Conservation (phyloP, 2,888 invertebrate species). For the Microctonus aethiopoides region DNA sequence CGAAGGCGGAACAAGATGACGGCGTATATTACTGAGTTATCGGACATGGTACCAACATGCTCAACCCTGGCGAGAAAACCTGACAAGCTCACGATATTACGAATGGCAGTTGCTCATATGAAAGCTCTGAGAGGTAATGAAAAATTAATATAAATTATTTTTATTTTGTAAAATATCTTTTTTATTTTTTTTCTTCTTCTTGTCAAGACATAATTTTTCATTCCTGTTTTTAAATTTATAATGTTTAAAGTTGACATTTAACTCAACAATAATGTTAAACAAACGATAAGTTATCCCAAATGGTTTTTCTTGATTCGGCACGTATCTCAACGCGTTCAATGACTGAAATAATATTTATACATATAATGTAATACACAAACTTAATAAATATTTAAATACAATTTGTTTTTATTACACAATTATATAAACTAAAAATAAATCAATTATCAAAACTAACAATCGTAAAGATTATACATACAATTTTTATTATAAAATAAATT, state of each 20-base stretch:
- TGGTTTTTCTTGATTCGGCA: constrained; percentile 40
- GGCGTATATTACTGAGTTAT: constrained; percentile 98
- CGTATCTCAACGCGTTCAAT: constrained; percentile 34
- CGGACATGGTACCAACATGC: constrained; percentile 99
- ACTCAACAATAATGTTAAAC: constrained; percentile 17
- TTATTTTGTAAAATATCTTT: neutral
- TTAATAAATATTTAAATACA: neutral
- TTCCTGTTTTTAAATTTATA: neutral
- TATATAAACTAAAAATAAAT: too few relatives aligned
- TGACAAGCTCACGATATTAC: constrained; percentile 97
- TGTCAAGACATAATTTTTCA: neutral
- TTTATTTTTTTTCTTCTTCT: neutral
- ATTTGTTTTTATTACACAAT: too few relatives aligned
- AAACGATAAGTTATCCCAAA: constrained; percentile 32
- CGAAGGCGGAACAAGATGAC: constrained; percentile 99
- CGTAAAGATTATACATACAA: too few relatives aligned
- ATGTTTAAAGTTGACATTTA: constrained; percentile 16
- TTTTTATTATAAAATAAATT: neutral
- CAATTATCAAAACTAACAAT: too few relatives aligned
- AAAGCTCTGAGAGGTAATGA: constrained; percentile 90
- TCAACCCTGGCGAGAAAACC: constrained; percentile 97
- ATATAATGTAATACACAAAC: neutral
- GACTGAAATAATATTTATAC: constrained; percentile 3
- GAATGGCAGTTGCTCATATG: constrained; percentile 99
- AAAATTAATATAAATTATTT: constrained; percentile 1